Base-by-base conservation (phyloP, 2,113 vertebrate genomes). In the Catharus minimus region DNA sequence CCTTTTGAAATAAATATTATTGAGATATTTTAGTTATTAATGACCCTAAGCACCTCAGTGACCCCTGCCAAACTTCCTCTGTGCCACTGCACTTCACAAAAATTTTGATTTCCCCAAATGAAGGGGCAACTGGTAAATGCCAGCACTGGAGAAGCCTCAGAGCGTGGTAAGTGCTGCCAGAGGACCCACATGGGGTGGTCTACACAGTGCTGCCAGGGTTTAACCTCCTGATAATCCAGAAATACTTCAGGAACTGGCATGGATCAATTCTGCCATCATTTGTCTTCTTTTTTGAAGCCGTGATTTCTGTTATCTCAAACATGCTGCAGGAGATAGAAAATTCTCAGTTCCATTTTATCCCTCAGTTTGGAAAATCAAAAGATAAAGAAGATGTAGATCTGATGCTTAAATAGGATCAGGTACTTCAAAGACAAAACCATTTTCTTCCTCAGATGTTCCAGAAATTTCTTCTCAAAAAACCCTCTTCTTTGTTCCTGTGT, bases 401-500 rank as follows among this genome's bases (percentile, higher is more conserved):
- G 68, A 84, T 78, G 30, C 33, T 89, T 94, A 86, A 90, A 95
- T 76, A 88, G 66, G 72, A 90, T 86, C 71, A 78, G 19, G 55
- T 72, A 43, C 77, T 94, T 95, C 69, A 92, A 84, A 81, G 81
- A 78, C 53, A 91, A 81, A 77, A 83, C 11, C 75, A 10, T 60
- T 78, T 90, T 94, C 55, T 33, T 81, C 43, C 27, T 56, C 23
- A 43, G 19, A 11, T 93, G 30, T 75, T 94, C 33, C 88, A 92
- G 76, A 89, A 95, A 85, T 89, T 72, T 90, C 52, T 88, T 65
- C 53, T 91, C 32, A 13, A 75, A 39, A 89, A 68, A 4, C 28
- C 6, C 7, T 39, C 23, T 32, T 58, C 82, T 92, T 94, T 95
- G 55, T 93, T 89, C 86, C 38, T 69, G 16, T 83, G 55, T 57